Evolutionary conservation across 2,797 vertebrate species (phyloP).

Genomic region (Carcharodon carcharias): DNA sequence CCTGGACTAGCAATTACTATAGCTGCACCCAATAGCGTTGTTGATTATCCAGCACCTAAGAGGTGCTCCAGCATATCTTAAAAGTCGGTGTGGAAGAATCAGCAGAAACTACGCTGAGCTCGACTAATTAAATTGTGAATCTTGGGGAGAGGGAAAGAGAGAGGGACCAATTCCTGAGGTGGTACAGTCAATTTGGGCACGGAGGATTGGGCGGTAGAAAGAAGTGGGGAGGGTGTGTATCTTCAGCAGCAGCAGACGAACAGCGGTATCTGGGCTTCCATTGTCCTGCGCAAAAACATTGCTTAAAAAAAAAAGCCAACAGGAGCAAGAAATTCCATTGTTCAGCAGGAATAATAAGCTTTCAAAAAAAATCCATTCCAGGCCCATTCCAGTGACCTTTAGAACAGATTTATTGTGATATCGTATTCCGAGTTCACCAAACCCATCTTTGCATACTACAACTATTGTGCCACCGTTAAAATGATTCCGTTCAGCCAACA

Average conservation of each 20-base stretch:
- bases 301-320: background rate
- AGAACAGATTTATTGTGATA: background rate
- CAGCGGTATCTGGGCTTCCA: too few relatives aligned
- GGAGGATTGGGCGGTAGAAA: too few relatives aligned
- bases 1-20: background rate
- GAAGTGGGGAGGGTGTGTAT: background rate
- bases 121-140: background rate
- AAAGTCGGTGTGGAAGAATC: background rate
- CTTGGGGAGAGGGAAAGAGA: background rate
- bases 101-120: background rate
- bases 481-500: slow-evolving; percentile 33
- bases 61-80: background rate
- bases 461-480: slow-evolving; percentile 42
- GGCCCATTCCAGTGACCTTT: too few relatives aligned
- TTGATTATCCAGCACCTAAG: background rate
- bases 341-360: background rate
- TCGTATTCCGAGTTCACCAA: background rate
- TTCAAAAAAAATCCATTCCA: background rate
- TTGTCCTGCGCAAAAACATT: background rate
- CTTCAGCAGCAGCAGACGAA: too few relatives aligned
- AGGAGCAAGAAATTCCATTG: background rate
- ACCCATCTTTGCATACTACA: too few relatives aligned
- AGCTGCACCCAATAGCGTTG: background rate
- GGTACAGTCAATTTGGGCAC: background rate
- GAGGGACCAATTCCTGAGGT: background rate